Conservation (phyloP, 1,140 invertebrate species). For the Pararge aegeria region DNA sequence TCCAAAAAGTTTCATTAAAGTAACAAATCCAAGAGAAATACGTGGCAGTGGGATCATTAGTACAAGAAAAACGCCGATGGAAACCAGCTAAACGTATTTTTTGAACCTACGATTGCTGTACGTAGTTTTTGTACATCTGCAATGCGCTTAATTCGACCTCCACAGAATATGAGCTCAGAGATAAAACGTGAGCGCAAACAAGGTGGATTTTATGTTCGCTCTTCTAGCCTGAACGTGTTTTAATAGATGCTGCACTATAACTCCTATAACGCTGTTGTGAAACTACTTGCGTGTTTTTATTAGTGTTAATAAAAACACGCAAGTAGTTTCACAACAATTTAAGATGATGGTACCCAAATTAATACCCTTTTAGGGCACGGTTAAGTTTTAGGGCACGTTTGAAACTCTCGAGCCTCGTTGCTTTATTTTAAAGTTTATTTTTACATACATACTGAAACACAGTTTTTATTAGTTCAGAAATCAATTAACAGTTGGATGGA, state of each 20-base stretch:
- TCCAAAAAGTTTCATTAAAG: background rate
- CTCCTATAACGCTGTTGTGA: background rate
- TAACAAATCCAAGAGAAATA: background rate
- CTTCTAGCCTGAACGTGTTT: too few relatives aligned
- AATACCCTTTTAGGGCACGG: too few relatives aligned
- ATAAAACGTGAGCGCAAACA: constrained; percentile 22
- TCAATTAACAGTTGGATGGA: too few relatives aligned
- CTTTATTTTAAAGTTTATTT: too few relatives aligned
- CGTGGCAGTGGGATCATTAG: background rate
- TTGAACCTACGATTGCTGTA: background rate
- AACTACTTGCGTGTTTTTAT: too few relatives aligned
- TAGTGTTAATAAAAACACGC: too few relatives aligned
- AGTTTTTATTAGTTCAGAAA: too few relatives aligned
- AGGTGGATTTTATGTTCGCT: constrained; percentile 4
- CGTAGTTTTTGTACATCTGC: constrained; percentile 28
- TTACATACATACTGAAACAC: too few relatives aligned
- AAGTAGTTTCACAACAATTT: too few relatives aligned
- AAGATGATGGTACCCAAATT: too few relatives aligned
- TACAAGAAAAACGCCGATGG: background rate
- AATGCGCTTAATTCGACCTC: constrained; percentile 36
- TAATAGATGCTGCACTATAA: constrained; percentile 2
- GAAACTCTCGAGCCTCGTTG: too few relatives aligned
- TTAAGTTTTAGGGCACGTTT: too few relatives aligned
- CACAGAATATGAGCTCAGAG: constrained; percentile 24
- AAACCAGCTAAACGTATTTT: background rate